phyloP scores from a whole-genome alignment of 2,888 invertebrate genomes.

The Andrena minutula region DNA sequence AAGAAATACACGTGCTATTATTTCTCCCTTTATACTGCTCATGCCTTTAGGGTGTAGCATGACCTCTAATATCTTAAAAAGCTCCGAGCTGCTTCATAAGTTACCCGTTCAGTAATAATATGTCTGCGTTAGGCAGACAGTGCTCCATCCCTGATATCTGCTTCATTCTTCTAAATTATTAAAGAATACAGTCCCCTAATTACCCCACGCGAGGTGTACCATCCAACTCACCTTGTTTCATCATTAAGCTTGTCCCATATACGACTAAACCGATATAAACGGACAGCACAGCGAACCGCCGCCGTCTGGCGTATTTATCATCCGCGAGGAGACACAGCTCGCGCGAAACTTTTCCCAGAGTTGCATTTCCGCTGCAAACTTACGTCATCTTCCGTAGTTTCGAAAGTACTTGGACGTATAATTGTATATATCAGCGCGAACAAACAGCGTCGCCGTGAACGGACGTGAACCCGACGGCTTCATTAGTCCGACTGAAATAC shows the following conservation, averaged over 20 bases:
- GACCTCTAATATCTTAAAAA: too few species aligned
- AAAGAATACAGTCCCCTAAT: not conserved
- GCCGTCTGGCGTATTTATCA: slow-evolving; percentile 30
- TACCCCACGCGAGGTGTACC: not conserved
- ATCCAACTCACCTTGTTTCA: not conserved
- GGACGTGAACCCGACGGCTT: slow-evolving; percentile 22
- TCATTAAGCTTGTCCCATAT: slow-evolving; percentile 1
- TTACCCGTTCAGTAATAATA: not conserved
- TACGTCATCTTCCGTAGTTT: slow-evolving; percentile 8
- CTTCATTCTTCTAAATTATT: not conserved
- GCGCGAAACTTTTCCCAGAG: slow-evolving; percentile 30
- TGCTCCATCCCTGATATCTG: not conserved
- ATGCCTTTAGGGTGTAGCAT: too few species aligned
- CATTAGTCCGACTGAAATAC: slow-evolving; percentile 28
- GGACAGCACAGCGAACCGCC: not conserved
- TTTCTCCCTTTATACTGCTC: too few species aligned
- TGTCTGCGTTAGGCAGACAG: not conserved
- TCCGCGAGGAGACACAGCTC: slow-evolving; percentile 10
- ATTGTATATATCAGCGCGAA: slow-evolving; percentile 23
- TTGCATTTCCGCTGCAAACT: slow-evolving; percentile 41
- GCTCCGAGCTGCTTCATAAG: too few species aligned
- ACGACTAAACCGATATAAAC: slow-evolving; percentile 16
- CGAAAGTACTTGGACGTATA: slow-evolving; percentile 20
- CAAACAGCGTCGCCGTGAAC: slow-evolving; percentile 25
- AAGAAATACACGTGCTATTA: not conserved